Evolutionary conservation across 1,140 invertebrate genomes (phyloP).

Genomic region (Orchestia grillus): DNA sequence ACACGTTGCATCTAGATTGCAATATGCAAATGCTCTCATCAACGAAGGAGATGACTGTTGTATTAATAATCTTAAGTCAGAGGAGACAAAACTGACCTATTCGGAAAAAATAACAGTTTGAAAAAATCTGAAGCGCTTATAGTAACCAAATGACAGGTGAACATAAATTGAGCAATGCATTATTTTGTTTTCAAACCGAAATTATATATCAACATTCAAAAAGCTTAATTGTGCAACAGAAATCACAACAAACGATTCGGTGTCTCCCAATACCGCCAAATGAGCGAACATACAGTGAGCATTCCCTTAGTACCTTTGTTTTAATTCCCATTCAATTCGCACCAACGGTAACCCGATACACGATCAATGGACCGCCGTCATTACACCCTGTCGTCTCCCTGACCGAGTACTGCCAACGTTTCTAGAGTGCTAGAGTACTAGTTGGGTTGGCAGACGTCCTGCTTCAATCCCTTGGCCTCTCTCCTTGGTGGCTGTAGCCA

Average conservation of each 20-base stretch:
- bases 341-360: background rate
- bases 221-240: background rate
- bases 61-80: too few species aligned
- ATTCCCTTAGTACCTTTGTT: background rate
- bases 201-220: background rate
- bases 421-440: background rate
- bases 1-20: too few species aligned
- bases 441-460: background rate
- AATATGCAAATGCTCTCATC: too few species aligned
- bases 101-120: too few species aligned
- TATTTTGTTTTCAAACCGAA: background rate
- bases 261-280: background rate
- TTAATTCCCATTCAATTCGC: background rate
- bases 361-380: background rate
- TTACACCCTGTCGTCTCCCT: background rate
- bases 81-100: too few species aligned
- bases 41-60: too few species aligned
- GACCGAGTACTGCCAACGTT: background rate
- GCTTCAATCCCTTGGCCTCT: background rate
- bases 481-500: background rate
- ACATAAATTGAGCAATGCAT: too few species aligned
- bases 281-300: background rate
- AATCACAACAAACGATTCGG: background rate
- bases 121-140: too few species aligned
- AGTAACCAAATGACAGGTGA: too few species aligned